Conservation (phyloP, 1,140 invertebrate genomes). For the Episyrphus balteatus region DNA sequence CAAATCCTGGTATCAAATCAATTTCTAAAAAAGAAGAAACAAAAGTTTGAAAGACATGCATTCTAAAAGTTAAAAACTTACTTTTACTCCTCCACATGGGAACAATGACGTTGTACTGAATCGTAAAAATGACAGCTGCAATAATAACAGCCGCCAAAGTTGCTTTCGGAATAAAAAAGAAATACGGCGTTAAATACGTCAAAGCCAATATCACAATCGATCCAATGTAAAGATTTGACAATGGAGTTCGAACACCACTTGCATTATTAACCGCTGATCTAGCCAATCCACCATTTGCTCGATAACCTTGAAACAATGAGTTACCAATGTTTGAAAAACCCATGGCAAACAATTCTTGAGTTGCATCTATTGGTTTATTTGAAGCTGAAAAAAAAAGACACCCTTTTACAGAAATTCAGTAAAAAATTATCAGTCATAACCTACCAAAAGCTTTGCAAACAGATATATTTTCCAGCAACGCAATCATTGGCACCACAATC, state of each 20-base stretch:
- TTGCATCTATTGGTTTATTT: conserved; percentile 56
- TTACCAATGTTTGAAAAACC: conserved; percentile 77
- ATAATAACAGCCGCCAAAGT: conserved; percentile 71
- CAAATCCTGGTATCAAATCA: conserved; percentile 72
- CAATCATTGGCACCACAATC: conserved; percentile 66
- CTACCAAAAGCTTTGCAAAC: conserved; percentile 63
- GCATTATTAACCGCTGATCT: conserved; percentile 80
- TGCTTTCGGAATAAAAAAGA: conserved; percentile 71
- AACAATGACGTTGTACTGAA: conserved; percentile 64
- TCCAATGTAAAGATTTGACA: conserved; percentile 63
- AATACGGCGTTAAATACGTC: conserved; percentile 62
- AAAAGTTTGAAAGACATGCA: neutral
- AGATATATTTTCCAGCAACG: conserved; percentile 70
- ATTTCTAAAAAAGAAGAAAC: conserved; percentile 51
- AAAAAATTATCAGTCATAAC: neutral
- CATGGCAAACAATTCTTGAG: conserved; percentile 73
- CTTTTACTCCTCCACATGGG: conserved; percentile 72
- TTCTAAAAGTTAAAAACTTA: conserved; percentile 27
- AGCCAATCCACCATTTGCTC: conserved; percentile 73
- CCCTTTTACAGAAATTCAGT: neutral
- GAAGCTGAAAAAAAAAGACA: neutral
- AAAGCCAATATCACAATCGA: conserved; percentile 60
- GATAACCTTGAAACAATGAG: conserved; percentile 76
- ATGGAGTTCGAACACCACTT: conserved; percentile 78
- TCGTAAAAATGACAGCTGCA: conserved; percentile 72